Base-by-base conservation (phyloP, 1,140 invertebrate genomes). In the Papilio dardanus region DNA sequence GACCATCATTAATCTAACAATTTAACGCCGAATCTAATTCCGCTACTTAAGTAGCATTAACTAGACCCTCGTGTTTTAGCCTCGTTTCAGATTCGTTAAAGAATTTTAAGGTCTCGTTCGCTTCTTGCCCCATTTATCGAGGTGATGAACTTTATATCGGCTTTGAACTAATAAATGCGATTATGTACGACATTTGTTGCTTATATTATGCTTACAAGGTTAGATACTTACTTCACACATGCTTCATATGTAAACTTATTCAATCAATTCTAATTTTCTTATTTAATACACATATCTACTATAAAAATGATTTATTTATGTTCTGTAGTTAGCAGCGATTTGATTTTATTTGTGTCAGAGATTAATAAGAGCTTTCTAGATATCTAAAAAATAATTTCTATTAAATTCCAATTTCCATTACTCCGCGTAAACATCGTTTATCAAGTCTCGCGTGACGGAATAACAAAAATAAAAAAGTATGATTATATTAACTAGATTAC, bases 101-200 rank as follows among this genome's bases (percentile, higher is more conserved):
- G 42, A 62, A 58, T 77, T 65, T 78, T 75, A 31, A 74, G 75
- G 74, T 54, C 73, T 73, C 28, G 30, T 2, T 28, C 66, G 71
- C 82, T 83, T 88, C 85, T 86, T 75, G 81, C 77, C 83, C 74
- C 74, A 83, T 82, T 83, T 77, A 88, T 87, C 83, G 81, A 86
- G 82, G 79, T 88, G 88, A 86, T 86, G 83, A 89, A 88, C 81
- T 88, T 84, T 87, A 87, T 87, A 86, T 81, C 87, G 86, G 83
- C 86, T 90, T 91, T 89, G 89, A 87, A 87, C 84, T 84, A 89
- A 88, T 92, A 88, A 88, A 82, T 79, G 78, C 86, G 86, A 89
- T 89, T 88, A 89, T 88, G 86, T 88, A 86, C 78, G 85, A 88
- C 82, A 82, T 78, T 82, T 79, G 83, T 84, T 76, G 79, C 73